A percentile compares a stretch with the other conserved stretches of the same genome.
phyloP scores from a whole-genome alignment of 2,113 vertebrate genomes.

The Oceanodroma tethys region DNA sequence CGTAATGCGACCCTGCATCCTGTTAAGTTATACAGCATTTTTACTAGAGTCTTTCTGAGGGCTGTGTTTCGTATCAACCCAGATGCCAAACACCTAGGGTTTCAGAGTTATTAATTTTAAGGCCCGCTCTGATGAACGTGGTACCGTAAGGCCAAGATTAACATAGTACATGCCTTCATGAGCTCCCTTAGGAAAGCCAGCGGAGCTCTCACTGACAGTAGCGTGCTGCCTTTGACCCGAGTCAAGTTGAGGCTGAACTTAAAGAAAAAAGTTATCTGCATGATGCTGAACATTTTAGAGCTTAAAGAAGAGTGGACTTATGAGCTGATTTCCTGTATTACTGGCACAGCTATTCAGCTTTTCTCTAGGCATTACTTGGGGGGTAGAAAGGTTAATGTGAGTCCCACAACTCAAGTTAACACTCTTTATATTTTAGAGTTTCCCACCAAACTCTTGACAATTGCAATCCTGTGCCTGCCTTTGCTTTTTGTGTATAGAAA shows the following conservation, averaged over 20 bases:
- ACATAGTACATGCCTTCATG: fast-evolving
- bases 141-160: background rate
- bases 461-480: slow-evolving; percentile 13
- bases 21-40: background rate
- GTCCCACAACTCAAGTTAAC: background rate
- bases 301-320: background rate
- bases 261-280: background rate
- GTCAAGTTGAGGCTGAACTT: background rate
- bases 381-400: background rate
- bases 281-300: background rate
- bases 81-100: background rate
- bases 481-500: background rate
- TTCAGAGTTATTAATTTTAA: background rate
- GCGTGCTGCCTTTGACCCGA: background rate
- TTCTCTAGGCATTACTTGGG: background rate
- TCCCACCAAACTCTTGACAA: slow-evolving; percentile 26
- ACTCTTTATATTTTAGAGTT: background rate
- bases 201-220: background rate
- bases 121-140: background rate
- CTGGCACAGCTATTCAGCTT: background rate
- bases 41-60: background rate
- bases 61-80: background rate
- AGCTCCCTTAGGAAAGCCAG: background rate
- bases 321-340: background rate
- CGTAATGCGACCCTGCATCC: background rate